phyloP scores from a whole-genome alignment of 2,113 vertebrate genomes.

The Ovis canadensis region DNA sequence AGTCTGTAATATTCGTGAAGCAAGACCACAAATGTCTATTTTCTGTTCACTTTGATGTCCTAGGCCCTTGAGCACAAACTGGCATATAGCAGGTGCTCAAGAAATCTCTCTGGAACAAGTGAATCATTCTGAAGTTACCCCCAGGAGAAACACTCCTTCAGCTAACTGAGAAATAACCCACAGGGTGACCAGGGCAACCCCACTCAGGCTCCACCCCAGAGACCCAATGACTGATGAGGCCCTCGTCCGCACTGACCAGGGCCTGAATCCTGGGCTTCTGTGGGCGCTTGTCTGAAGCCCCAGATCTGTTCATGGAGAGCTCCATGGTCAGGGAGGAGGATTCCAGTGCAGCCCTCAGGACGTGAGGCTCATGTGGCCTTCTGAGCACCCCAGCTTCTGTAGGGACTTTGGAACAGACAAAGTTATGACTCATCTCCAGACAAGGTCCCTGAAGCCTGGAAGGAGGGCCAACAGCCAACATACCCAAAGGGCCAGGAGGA shows the following conservation, averaged over 20 bases:
- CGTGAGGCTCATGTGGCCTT: neutral
- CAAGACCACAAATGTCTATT: neutral
- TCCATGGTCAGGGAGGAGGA: neutral
- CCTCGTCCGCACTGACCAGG: too few relatives aligned
- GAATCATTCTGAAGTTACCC: neutral
- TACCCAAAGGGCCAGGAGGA: neutral
- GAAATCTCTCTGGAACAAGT: neutral
- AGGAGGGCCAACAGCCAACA: neutral
- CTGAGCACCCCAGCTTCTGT: neutral
- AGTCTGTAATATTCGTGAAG: neutral
- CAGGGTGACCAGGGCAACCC: neutral
- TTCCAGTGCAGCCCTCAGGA: neutral
- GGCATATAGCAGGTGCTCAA: neutral
- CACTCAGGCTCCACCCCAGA: neutral
- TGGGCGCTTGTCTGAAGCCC: neutral
- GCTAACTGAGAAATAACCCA: neutral
- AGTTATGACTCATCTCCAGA: neutral
- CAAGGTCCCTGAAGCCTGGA: neutral
- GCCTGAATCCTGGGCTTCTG: neutral
- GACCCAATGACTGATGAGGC: neutral
- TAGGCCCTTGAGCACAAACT: neutral
- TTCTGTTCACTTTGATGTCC: neutral
- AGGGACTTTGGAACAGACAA: neutral
- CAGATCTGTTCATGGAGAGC: neutral
- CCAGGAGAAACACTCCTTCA: neutral